Base-by-base conservation (phyloP, 2,888 invertebrate species). In the Morpho helenor region DNA sequence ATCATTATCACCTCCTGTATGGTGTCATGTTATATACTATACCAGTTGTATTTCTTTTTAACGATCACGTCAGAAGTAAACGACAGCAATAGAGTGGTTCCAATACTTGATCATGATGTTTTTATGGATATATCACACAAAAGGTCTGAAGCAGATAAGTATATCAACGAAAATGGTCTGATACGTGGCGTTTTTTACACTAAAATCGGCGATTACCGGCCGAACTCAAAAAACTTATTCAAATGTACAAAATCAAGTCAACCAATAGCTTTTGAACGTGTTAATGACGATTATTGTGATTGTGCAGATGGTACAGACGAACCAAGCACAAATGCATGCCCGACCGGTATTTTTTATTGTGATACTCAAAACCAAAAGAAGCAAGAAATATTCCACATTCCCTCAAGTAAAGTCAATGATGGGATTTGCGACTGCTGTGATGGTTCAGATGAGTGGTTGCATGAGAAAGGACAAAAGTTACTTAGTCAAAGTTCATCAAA, bases 361-460 rank as follows among this genome's bases (percentile, higher is more conserved):
- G 87, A 91, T 60, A 79, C 86, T 74, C 82, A 96, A 92, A 71
- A 70, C 55, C 72, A 71, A 22, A 77, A 72, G 41, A 84, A 78
- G 60, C 64, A 74, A 2, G 69, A 87, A 77, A 84, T 68, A 55
- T 79, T 81, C 47, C 68, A 66, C 64, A 79, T 92, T 67, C 93
- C 95, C 8, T 96, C 98, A 1, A 94, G 94, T 64, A 92, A 95
- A 76, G 95, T 99, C 0, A 98, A 98, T 83, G 98, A 99, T 92
- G 96, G 97, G 7, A 94, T 98, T 66, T 98, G 98, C 90, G 97
- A 97, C 82, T 97, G 97, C 74, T 97, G 97, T 81, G 97, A 97
- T 86, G 97, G 96, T n/a, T 95, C 96, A 49, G 97, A 97, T 82
- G 97, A 97, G 80, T 96, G 94, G 94, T 64, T 81, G 7, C 68